Evolutionary conservation across 2,888 invertebrate genomes (phyloP).

Genomic region (Drosophila siamana): DNA sequence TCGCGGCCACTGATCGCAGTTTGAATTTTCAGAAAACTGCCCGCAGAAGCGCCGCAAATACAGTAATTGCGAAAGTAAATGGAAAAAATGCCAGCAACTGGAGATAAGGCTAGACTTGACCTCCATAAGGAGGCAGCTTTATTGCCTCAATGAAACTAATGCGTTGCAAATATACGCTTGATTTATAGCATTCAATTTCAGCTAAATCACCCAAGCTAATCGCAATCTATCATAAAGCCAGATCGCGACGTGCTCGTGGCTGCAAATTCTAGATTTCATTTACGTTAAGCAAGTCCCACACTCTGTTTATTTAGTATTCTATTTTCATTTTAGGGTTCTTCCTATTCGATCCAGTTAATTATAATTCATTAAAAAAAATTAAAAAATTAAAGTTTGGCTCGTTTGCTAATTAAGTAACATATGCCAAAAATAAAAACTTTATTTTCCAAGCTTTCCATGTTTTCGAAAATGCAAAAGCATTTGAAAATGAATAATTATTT

Average conservation of each 20-base stretch:
- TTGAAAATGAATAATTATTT: too few relatives aligned
- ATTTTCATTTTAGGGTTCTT: neutral
- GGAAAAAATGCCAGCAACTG: conserved; percentile 4
- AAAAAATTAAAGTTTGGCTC: too few relatives aligned
- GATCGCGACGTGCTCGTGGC: neutral
- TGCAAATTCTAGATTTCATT: neutral
- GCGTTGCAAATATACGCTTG: conserved; percentile 30
- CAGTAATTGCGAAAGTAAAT: conserved; percentile 22
- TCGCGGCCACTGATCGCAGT: conserved; percentile 22
- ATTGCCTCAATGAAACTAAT: conserved; percentile 23
- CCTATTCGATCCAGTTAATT: too few relatives aligned
- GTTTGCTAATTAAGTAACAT: too few relatives aligned
- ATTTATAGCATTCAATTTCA: conserved; percentile 26
- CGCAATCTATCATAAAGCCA: neutral
- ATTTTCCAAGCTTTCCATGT: too few relatives aligned
- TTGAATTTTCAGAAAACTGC: conserved; percentile 30
- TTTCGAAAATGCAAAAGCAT: too few relatives aligned
- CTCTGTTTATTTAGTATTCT: neutral
- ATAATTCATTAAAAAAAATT: too few relatives aligned
- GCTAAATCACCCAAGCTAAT: conserved; percentile 5
- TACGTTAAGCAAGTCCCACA: neutral
- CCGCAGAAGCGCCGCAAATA: conserved; percentile 27
- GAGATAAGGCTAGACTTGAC: conserved; percentile 29
- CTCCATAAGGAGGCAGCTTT: conserved; percentile 11
- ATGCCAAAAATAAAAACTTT: too few relatives aligned